Conservation (phyloP, 2,797 vertebrate species). For the Propithecus perrieri region DNA sequence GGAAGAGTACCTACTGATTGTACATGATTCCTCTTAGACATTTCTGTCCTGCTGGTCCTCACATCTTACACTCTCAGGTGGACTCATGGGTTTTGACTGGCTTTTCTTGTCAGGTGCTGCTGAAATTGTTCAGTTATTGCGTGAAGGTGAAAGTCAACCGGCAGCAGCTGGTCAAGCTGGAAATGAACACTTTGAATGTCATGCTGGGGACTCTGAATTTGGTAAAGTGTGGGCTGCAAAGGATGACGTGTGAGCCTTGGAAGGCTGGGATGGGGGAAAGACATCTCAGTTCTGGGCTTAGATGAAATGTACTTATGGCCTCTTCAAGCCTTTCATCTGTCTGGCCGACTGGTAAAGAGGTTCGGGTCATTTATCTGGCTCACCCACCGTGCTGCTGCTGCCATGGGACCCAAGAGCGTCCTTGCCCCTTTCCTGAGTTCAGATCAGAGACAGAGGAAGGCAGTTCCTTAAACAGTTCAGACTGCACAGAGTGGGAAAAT, state of each 20-base stretch:
- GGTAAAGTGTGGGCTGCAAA: conserved; percentile 85
- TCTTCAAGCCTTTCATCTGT: neutral
- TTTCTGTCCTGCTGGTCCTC: neutral
- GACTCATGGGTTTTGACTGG: neutral
- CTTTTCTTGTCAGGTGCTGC: conserved; percentile 89
- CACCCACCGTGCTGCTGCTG: neutral
- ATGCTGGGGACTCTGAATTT: conserved; percentile 99
- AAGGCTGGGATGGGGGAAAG: neutral
- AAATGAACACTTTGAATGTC: conserved; percentile 99
- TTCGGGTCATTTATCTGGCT: neutral
- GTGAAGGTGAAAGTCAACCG: conserved; percentile 99
- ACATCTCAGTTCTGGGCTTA: neutral
- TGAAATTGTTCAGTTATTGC: conserved; percentile 98
- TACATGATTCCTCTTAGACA: neutral
- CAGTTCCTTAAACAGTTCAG: neutral
- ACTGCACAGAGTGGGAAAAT: neutral
- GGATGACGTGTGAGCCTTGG: neutral
- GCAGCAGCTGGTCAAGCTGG: conserved; percentile 96
- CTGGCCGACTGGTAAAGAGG: neutral
- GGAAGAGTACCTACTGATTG: neutral
- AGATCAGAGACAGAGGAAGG: neutral
- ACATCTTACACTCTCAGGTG: accelerated
- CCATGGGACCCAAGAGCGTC: neutral
- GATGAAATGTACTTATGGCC: neutral
- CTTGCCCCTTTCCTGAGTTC: neutral